Base-by-base conservation (phyloP, 2,113 vertebrate genomes). In the Okapia johnstoni region DNA sequence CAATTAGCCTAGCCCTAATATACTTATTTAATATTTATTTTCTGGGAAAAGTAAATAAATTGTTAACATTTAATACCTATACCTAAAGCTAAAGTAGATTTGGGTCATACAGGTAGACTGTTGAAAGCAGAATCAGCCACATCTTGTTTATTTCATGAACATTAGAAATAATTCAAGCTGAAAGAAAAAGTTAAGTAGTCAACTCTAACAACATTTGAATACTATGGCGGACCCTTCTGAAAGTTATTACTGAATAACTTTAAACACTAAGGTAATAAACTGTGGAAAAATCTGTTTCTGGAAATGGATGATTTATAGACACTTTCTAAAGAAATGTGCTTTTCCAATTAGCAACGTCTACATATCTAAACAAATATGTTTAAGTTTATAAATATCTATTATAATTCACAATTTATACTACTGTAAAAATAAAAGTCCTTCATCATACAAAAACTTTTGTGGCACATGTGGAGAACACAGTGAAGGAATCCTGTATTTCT, bases 251-350 rank as follows among this genome's bases (percentile, higher is more conserved):
- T 70, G 25, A 90, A 85, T 63, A 85, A 80, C 50, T 86, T 90
- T 94, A 93, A 85, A 57, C 50, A 81, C 1, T 40, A 73, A 83
- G 13, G n/a, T 58, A 79, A 60, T 91, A 58, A 95, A 92, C 36
- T 85, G 19, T 33, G 43, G 21, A 85, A 86, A 92, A 36, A 4
- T 89, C 19, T 93, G 12, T 55, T 90, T 88, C 66, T 81, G 14
- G 26, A 80, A 91, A 93, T 61, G 57, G 60, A 23, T 90, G 25
- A 88, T 55, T 94, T 90, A 54, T 5, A 86, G 52, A 80, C 13
- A 93, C 84, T 97, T 95, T 91, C 33, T 83, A 50, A 96, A 90
- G 61, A 80, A 60, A 83, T 66, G 23, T 57, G 52, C 66, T 93
- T 97, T 95, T 88, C n/a, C 55, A 15, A 86, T n/a, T 87, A 54